phyloP scores from a whole-genome alignment of 1,140 invertebrate genomes.

The Drosophila littoralis region DNA sequence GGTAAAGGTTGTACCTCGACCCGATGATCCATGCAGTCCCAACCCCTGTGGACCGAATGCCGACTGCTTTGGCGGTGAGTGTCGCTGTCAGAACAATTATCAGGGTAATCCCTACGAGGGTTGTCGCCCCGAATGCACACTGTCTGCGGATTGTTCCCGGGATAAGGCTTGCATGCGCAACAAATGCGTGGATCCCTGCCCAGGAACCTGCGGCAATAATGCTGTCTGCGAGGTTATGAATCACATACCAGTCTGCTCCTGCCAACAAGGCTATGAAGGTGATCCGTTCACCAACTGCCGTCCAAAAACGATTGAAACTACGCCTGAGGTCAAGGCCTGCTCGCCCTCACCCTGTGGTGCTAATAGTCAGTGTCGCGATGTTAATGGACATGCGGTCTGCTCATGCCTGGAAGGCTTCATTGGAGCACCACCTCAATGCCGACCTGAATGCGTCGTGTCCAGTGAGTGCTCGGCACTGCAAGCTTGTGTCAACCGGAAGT shows the following conservation, averaged over 20 bases:
- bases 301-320: constrained; percentile 84
- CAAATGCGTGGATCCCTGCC: constrained; percentile 92
- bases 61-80: constrained; percentile 91
- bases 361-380: constrained; percentile 90
- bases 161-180: constrained; percentile 92
- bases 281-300: constrained; percentile 91
- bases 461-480: constrained; percentile 91
- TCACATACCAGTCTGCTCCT: constrained; percentile 93
- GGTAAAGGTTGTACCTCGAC: constrained; percentile 32
- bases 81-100: constrained; percentile 91
- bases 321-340: constrained; percentile 89
- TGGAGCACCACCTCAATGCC: constrained; percentile 90
- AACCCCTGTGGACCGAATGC: constrained; percentile 93
- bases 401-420: constrained; percentile 91
- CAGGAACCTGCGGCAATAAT: constrained; percentile 92
- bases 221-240: constrained; percentile 93
- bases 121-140: constrained; percentile 92
- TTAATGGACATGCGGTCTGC: constrained; percentile 90
- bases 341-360: constrained; percentile 89
- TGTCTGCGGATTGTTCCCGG: constrained; percentile 91
- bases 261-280: constrained; percentile 89
- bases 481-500: constrained; percentile 93
- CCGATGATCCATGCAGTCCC: constrained; percentile 89
- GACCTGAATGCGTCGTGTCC: constrained; percentile 93
- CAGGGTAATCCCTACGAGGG: constrained; percentile 93